Base-by-base conservation (phyloP, 2,797 vertebrate species). In the Cyclopterus lumpus region DNA sequence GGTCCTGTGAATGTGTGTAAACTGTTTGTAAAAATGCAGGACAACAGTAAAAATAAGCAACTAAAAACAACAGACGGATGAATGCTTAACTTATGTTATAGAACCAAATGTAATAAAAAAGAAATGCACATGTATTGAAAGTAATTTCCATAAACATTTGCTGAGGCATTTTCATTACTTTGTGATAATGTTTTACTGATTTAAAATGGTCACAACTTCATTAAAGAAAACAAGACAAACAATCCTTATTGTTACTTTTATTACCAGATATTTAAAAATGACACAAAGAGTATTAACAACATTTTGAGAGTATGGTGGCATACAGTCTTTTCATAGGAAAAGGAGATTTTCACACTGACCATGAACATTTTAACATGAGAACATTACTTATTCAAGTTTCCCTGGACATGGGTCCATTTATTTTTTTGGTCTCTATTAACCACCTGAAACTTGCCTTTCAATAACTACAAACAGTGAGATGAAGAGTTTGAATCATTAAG, bases 241-340 rank as follows among this genome's bases (percentile, higher is more conserved):
- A 48, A 64, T 76, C 49, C 38, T 73, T 67, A 79, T n/a, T n/a
- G n/a, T n/a, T 22, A 28, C 15, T 81, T 79, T 85, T 83, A 87
- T 80, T 84, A 18, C 8, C 30, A 74, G 5, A 64, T 48, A 55
- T 66, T 44, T 66, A 62, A 51, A 76, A 70, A 60, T 44, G 4
- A 81, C 26, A 87, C 36, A 61, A 66, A 79, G 22, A 30, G 32
- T 71, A 16, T 63, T 36, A 62, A 68, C 20, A 81, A 77, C 75
- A 79, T 5, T 20, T 75, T 81, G 28, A 68, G 36, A 48, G 22
- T 67, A 14, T 57, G 60, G 48, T 79, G 53, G 62, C 46, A 63
- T 10, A 30, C 5, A 51, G 30, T 69, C 40, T 66, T 66, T 66
- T 59, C 15, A 68, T 34, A 48, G 6, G 55, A 70, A 75, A 24